Evolutionary conservation across 2,888 invertebrate genomes (phyloP).

Genomic region (Gastrophysa polygoni): DNA sequence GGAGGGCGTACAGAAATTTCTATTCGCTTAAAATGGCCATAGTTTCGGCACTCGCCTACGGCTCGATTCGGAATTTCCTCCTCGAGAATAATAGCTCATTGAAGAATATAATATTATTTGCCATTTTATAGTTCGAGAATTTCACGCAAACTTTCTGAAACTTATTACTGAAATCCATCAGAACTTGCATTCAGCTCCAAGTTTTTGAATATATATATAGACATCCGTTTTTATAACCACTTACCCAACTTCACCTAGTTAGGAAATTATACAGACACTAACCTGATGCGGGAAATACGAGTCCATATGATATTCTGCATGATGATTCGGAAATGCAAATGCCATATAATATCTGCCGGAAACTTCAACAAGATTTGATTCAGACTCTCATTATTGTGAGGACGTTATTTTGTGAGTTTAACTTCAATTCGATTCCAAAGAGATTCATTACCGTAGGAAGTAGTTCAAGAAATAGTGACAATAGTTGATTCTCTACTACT

Average conservation of each 20-base stretch:
- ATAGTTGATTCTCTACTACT: no score
- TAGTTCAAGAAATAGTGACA: not conserved
- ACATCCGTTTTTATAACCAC: not conserved
- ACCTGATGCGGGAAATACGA: not conserved
- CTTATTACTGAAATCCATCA: not conserved
- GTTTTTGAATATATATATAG: not conserved
- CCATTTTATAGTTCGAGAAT: not conserved
- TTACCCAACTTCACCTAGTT: not conserved
- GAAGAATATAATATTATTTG: no score
- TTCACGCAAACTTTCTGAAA: not conserved
- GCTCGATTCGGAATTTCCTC: no score
- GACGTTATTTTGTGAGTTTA: conserved; percentile 5
- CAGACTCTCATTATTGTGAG: conserved; percentile 7
- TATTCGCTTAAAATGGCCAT: no score
- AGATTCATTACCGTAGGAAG: not conserved
- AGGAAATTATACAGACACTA: conserved; percentile 1
- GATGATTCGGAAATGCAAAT: conserved; percentile 10
- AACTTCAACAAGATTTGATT: conserved; percentile 10
- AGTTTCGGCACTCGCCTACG: no score
- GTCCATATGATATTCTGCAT: conserved; percentile 2
- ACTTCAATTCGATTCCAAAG: not conserved
- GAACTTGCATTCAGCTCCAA: not conserved
- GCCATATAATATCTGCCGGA: conserved; percentile 4
- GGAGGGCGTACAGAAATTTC: no score
- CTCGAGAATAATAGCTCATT: no score